Base-by-base conservation (phyloP, 2,888 invertebrate species). In the Drosophila emarginata region DNA sequence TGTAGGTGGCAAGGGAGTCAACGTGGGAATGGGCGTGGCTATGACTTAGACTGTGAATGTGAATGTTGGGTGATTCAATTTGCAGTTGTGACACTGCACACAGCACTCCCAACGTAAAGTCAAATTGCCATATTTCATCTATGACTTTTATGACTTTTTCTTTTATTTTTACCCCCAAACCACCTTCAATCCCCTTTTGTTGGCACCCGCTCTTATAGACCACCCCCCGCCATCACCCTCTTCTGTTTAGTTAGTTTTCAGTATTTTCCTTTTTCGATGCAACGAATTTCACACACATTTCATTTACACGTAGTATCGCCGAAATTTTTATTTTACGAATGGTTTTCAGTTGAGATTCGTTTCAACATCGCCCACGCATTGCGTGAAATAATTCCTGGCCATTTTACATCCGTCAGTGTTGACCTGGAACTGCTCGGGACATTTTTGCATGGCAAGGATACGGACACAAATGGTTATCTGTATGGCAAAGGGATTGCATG, bases 81-180 rank as follows among this genome's bases (percentile, higher is more conserved):
- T 88, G 74, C 77, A 79, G 78, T 80, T 82, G 76, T 69, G 67
- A 70, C 78, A 74, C 67, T 61, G 66, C 62, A 60, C 45, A 61
- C 39, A 52, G 14, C 45, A 45, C 53, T 15, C 37, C 51, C 50
- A 50, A 70, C 58, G 64, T 37, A 60, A 77, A 85, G 85, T 72
- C 85, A 76, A 80, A 86, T 76, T 76, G 87, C 76, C 80, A 86
- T 79, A 86, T 84, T 82, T 87, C 87, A 87, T 78, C 75, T 74
- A 79, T 76, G 88, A 87, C 81, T 85, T 84, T 81, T 84, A 79
- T 77, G 80, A 77, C 74, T 77, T 73, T 77, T 74, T 69, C 69
- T 64, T 79, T 70, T 75, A 62, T 74, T 74, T 69, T 45, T 4
- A 15, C 2, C 45, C 45, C 45, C 14, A 45, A 45, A 45, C 23